Percentiles rank a stretch among this genome's conserved stretches.
These are phyloP conservation scores for Rotaria magnacalcarata DNA, from an alignment of 2,888 invertebrate species.

Conservation along the genomic window DNA sequence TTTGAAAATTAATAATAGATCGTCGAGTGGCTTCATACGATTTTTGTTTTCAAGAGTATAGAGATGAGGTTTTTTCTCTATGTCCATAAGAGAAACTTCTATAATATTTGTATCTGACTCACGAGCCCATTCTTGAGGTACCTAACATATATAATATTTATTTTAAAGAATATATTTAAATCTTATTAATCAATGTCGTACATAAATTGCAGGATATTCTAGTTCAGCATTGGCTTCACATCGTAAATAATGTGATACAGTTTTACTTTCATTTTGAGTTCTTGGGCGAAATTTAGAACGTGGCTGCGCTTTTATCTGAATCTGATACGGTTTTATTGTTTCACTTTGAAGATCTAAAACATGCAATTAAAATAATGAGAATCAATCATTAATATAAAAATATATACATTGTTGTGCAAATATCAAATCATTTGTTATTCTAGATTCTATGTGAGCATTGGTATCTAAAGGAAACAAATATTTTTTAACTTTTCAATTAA, in stretches of 20 bases:
- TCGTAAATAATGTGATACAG: background rate
- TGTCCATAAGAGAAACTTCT: background rate
- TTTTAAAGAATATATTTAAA: background rate
- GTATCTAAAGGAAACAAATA: background rate
- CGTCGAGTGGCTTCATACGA: background rate
- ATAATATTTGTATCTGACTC: background rate
- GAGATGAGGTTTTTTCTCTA: background rate
- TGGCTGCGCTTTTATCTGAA: background rate
- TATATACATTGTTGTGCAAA: background rate
- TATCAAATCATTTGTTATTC: background rate
- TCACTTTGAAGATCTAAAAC: background rate
- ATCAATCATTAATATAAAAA: background rate
- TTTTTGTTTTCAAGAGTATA: background rate
- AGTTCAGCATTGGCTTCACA: background rate
- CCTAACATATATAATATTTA: background rate
- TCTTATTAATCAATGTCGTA: background rate
- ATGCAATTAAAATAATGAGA: background rate
- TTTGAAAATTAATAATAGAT: background rate
- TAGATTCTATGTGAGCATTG: background rate
- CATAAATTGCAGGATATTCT: background rate
- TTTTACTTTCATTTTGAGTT: background rate
- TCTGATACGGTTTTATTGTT: background rate
- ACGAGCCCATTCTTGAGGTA: background rate
- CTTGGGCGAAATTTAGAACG: constrained; percentile 15
- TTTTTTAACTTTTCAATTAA: too few species aligned